Base-by-base conservation (phyloP, 2,888 invertebrate species). In the Phortica okadai region DNA sequence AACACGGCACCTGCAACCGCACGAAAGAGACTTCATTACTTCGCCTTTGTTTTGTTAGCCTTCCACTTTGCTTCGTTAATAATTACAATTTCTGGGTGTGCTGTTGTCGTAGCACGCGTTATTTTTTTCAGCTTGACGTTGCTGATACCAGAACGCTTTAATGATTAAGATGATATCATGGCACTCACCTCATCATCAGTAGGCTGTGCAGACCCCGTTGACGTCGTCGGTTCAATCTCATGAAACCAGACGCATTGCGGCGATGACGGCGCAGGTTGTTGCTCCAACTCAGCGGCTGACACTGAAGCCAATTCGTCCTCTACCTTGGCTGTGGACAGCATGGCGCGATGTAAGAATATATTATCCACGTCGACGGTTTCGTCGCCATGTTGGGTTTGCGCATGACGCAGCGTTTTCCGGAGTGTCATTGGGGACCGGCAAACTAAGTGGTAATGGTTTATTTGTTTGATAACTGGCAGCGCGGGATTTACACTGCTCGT, bases 321-420 rank as follows among this genome's bases (percentile, higher is more conserved):
- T 11, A 56, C 56, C 16, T 16, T 62, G 8, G 16, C 72, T 14
- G 62, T 56, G n/a, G 76, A 80, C 58, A 85, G 56, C 74, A 79
- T 79, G 77, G 77, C 74, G 67, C 74, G 83, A 73, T 90, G 83
- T 11, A 91, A 78, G n/a, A 91, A 84, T 16, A 83, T 83, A 76
- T 83, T 83, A n/a, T 80, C 75, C 45, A 79, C 70, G 64, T 83
- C 83, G n/a, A 81, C 84, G 1, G 80, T 70, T 6, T 62, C 79
- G 62, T 83, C 79, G 7, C 84, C 83, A 58, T 83, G 83, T 66
- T 83, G 83, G 8, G 83, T 83, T 80, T 83, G 83, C 59, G 82
- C 83, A 74, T 83, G 83, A 21, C 82, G 80, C 42, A 82, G 58
- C 10, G 75, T 74, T 69, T 81, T 82, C 16, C 80, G 81, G 56